Conservation (phyloP, 1,140 invertebrate species). For the Sycobia sp. region DNA sequence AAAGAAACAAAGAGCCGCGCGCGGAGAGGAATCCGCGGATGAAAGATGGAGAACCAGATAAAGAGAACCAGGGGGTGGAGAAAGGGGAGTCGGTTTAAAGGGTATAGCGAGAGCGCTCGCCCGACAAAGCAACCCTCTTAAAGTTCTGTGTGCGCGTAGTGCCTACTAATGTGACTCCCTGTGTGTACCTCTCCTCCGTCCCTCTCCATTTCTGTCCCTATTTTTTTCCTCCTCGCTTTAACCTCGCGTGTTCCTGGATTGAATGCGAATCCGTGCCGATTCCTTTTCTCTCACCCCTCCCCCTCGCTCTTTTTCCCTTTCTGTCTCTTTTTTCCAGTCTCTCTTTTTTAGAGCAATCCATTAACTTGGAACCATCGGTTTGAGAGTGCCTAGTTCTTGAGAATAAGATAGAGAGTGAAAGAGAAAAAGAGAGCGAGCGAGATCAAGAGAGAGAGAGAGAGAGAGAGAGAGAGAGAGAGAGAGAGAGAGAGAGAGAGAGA, state of each 20-base stretch:
- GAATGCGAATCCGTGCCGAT: conserved; percentile 35
- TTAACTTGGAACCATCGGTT: conserved; percentile 32
- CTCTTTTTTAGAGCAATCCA: conserved; percentile 35
- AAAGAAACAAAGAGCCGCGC: not conserved
- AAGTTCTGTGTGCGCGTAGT: conserved; percentile 52
- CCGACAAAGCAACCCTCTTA: conserved; percentile 62
- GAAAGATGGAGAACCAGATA: not conserved
- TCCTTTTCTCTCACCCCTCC: conserved; percentile 15
- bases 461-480: too few species aligned
- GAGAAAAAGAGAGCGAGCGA: too few species aligned
- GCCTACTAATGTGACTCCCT: conserved; percentile 51
- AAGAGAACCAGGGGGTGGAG: conserved; percentile 34
- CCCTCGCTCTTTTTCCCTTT: not conserved
- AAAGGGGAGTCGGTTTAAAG: conserved; percentile 55
- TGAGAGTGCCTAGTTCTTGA: conserved; percentile 23
- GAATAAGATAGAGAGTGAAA: too few species aligned
- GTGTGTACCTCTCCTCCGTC: not conserved
- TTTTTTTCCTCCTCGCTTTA: conserved; percentile 32
- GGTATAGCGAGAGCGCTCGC: conserved; percentile 54
- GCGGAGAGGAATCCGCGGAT: not conserved
- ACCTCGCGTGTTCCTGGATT: conserved; percentile 34
- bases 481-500: too few species aligned
- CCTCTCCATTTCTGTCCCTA: conserved; percentile 6
- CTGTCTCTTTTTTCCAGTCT: conserved; percentile 9
- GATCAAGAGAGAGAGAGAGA: too few species aligned